These are phyloP conservation scores for Phaethon lepturus DNA, from an alignment of 2,113 vertebrate species.

Conservation along the genomic window DNA sequence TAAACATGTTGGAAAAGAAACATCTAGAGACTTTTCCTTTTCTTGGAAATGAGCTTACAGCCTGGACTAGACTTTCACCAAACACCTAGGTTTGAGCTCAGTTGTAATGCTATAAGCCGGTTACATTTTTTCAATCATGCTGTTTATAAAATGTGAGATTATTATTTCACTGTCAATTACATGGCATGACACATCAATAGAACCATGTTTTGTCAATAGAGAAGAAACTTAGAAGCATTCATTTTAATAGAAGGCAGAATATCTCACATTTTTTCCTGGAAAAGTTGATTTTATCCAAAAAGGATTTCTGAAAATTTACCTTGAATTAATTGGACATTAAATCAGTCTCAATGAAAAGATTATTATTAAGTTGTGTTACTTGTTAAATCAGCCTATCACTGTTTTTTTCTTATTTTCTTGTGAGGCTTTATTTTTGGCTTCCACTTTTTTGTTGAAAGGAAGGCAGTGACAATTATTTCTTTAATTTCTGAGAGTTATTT, in stretches of 20 bases:
- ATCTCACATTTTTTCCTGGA: background rate
- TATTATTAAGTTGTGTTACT: background rate
- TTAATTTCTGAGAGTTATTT: conserved; percentile 26
- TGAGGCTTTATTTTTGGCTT: background rate
- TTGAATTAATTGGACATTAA: background rate
- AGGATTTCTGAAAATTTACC: background rate
- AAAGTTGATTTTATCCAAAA: background rate
- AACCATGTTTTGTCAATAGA: background rate
- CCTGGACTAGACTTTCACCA: background rate
- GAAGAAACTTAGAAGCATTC: background rate
- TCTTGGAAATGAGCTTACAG: background rate
- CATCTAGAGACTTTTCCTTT: background rate
- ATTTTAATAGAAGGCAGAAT: background rate
- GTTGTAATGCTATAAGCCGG: background rate
- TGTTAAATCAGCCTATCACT: background rate
- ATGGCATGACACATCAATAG: background rate
- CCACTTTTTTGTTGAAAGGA: background rate
- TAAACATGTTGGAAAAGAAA: background rate
- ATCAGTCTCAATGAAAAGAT: background rate
- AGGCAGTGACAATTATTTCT: conserved; percentile 58
- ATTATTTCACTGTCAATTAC: background rate
- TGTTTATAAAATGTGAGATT: background rate
- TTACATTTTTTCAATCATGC: background rate
- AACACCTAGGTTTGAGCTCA: background rate
- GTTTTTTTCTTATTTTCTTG: background rate